Base-by-base conservation (phyloP, 1,140 invertebrate genomes). In the Aphaenogaster ashmeadi region DNA sequence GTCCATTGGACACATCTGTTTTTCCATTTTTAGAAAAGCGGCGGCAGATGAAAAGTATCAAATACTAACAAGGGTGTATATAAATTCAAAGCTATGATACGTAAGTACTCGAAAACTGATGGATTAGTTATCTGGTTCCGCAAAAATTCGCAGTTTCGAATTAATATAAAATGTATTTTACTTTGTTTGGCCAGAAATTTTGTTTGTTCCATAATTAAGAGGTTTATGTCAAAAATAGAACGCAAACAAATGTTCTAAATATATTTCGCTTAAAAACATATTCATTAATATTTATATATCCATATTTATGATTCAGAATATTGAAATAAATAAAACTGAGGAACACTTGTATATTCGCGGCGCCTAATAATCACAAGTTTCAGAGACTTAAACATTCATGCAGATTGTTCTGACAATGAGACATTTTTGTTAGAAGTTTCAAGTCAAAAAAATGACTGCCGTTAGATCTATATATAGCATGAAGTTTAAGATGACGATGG, bases 1-100 rank as follows among this genome's bases (percentile, higher is more conserved):
- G 4, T 54, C 18, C 2, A 54, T 67, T 27, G n/a, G 54, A 3
- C 21, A 54, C n/a, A 41, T 71, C 4, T 41, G 47, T 66, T 66
- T 81, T 54, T 81, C 1, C 7, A 71, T 44, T 81, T 71, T 41
- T 15, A 80, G 11, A 81, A 56, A 44, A 81, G n/a, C 50, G 18
- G 2, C 15, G 7, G 6, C 38, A 44, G 1, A 71, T 79, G 50
- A 56, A 52, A 56, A 44, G 36, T 44, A 56, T 81, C n/a, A 69
- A 36, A 4, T 56, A 27, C 15, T n/a, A 66, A 66, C 36, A 81
- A 54, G 13, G 7, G 4, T 41, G 15, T 79, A n/a, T 1, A 38
- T 71, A 21, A 80, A 52, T 66, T 52, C n/a, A 52, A 5, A 69
- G 15, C 0, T 27, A 11, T 36, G 8, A 27, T 54, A 54, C 33